These are phyloP conservation scores for Caprella mutica DNA, from an alignment of 2,888 invertebrate species.

Conservation along the genomic window DNA sequence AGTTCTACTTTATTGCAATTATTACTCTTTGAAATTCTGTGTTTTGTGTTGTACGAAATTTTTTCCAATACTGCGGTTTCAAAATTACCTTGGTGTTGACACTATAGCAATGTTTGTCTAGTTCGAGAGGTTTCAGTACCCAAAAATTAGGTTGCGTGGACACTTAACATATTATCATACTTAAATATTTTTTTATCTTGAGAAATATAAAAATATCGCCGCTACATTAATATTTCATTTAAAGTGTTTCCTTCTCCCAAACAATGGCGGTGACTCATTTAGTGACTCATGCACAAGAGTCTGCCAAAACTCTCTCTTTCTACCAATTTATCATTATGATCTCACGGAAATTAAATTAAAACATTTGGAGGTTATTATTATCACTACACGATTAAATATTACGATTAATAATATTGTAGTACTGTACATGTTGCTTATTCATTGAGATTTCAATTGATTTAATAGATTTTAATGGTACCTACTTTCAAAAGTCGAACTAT, in stretches of 20 bases:
- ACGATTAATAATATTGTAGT: not conserved
- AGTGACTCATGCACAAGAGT: not conserved
- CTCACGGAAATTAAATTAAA: not conserved
- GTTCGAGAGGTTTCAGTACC: too few relatives aligned
- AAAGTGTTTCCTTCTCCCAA: not conserved
- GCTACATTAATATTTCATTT: not conserved
- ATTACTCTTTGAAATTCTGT: too few relatives aligned
- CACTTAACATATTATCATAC: too few relatives aligned
- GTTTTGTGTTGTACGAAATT: too few relatives aligned
- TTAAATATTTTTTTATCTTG: conserved; percentile 1
- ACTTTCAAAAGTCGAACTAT: not conserved
- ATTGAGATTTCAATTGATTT: not conserved
- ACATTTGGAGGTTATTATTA: not conserved
- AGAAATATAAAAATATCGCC: conserved; percentile 1
- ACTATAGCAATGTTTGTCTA: too few relatives aligned
- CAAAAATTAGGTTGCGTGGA: too few relatives aligned
- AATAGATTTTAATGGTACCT: not conserved
- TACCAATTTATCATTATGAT: not conserved
- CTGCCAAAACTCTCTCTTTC: not conserved
- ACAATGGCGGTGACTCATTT: not conserved
- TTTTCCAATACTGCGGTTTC: too few relatives aligned
- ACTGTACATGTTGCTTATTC: not conserved
- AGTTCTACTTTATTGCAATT: too few relatives aligned
- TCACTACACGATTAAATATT: not conserved
- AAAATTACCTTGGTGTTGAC: too few relatives aligned